Evolutionary conservation across 2,888 invertebrate species (phyloP).

Genomic region (Oeneis ivallda): DNA sequence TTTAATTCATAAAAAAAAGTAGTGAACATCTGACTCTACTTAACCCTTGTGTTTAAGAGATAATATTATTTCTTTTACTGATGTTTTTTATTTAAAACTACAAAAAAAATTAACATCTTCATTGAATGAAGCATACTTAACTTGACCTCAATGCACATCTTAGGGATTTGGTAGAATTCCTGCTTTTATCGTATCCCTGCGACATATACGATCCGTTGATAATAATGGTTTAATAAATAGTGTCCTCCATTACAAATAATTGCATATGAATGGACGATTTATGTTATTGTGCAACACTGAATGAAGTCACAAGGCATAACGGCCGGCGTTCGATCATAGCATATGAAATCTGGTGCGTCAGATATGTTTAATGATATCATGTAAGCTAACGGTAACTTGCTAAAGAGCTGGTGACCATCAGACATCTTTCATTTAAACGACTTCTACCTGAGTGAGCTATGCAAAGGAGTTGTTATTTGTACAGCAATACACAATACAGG

Average conservation of each 20-base stretch:
- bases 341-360: conserved; percentile 41
- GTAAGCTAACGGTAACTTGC: conserved; percentile 22
- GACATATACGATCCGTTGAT: conserved; percentile 24
- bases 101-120: too few relatives aligned
- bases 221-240: conserved; percentile 32
- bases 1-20: too few relatives aligned
- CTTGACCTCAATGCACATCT: too few relatives aligned
- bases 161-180: too few relatives aligned
- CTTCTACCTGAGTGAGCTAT: not conserved
- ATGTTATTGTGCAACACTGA: conserved; percentile 49
- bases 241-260: conserved; percentile 48
- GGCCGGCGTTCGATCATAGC: conserved; percentile 41
- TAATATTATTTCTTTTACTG: too few relatives aligned
- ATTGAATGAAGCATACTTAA: too few relatives aligned
- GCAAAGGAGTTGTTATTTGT: too few relatives aligned
- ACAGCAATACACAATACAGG: too few relatives aligned
- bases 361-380: conserved; percentile 42
- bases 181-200: too few relatives aligned
- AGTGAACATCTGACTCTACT: too few relatives aligned
- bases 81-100: too few relatives aligned
- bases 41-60: too few relatives aligned
- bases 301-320: conserved; percentile 43
- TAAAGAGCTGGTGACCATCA: conserved; percentile 9
- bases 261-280: conserved; percentile 50
- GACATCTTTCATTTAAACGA: not conserved